These are phyloP conservation scores for Caprella mutica DNA, from an alignment of 2,888 invertebrate species.

Conservation along the genomic window DNA sequence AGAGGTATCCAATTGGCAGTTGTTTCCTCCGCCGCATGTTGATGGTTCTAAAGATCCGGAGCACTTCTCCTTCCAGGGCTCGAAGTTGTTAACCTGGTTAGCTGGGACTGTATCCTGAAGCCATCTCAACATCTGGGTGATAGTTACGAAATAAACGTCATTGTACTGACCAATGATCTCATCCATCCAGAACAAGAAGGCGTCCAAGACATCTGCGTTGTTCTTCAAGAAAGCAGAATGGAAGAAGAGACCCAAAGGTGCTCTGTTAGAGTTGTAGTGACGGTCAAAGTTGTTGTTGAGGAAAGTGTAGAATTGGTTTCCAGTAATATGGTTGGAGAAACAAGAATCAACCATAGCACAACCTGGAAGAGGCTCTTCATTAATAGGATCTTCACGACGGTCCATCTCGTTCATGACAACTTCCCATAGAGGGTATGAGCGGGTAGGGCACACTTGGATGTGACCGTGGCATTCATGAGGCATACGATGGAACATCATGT, in stretches of 20 bases:
- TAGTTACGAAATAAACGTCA: conserved; percentile 86
- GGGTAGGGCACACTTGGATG: conserved; percentile 77
- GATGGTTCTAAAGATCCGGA: conserved; percentile 73
- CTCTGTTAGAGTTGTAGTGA: conserved; percentile 79
- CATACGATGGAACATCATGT: conserved; percentile 96
- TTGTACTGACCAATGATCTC: conserved; percentile 71
- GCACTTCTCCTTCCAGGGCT: conserved; percentile 90
- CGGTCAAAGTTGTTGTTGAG: conserved; percentile 85
- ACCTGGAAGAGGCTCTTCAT: conserved; percentile 73
- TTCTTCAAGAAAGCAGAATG: conserved; percentile 88
- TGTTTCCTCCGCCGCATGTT: conserved; percentile 79
- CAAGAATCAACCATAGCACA: conserved; percentile 93
- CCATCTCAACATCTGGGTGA: conserved; percentile 89
- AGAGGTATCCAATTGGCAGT: conserved; percentile 81
- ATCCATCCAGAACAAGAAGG: conserved; percentile 86
- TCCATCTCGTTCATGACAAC: conserved; percentile 92
- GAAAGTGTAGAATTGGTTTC: conserved; percentile 90
- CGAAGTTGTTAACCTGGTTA: conserved; percentile 77
- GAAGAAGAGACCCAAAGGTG: conserved; percentile 80
- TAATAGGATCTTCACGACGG: conserved; percentile 76
- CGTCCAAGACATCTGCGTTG: conserved; percentile 81
- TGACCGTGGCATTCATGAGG: conserved; percentile 88
- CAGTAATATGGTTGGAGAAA: conserved; percentile 70
- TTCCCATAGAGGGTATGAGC: conserved; percentile 89
- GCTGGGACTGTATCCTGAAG: conserved; percentile 80